Evolutionary conservation across 2,888 invertebrate genomes (phyloP), one percentile per base, ranked within the genome.

Genomic region (Drosophila sordidula): DNA sequence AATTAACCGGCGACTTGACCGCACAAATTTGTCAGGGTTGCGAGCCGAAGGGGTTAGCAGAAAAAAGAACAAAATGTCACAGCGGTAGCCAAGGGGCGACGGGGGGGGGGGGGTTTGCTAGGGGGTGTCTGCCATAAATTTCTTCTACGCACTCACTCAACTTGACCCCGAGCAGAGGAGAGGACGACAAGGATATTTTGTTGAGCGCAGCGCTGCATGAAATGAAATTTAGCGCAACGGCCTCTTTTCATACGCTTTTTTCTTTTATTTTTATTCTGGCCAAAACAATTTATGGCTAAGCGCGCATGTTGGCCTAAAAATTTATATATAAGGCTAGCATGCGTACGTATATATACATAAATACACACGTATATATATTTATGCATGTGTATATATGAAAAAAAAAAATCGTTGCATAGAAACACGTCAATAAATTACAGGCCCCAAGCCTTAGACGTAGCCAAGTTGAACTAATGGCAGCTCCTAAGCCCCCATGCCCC

Each of bases 211-310:
- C 64, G 78, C 84, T 83, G 84, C 81, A 81, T 81, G 78, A 81
- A 81, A 81, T 83, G 78, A 86, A 81, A 83, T 81, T 81, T 78
- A 86, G 84, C 84, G 78, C 81, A 80, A 78, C 78, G 77, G 65
- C 55, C 63, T 56, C 49, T 57, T 78, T 66, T 50, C 46, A 63
- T 54, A 61, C 56, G 44, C 46, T 59, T 26, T 41, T 41, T 18
- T 41, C 58, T 55, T 71, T 18, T 39, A 41, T 52, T 41, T 54
- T 64, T 58, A 72, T 69, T 74, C 55, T 65, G 67, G 67, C 67
- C 81, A 75, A 63, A 63, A 70, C 87, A 82, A 82, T 87, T 82
- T 87, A 82, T 82, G 82, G 78, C 81, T 78, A 84, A 87, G 81
- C 84, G 84, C 70, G 73, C 81, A 76, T 75, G 82, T 73, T 87